Base-by-base conservation (phyloP, 2,113 vertebrate species). In the Syngnathoides biaculeatus region DNA sequence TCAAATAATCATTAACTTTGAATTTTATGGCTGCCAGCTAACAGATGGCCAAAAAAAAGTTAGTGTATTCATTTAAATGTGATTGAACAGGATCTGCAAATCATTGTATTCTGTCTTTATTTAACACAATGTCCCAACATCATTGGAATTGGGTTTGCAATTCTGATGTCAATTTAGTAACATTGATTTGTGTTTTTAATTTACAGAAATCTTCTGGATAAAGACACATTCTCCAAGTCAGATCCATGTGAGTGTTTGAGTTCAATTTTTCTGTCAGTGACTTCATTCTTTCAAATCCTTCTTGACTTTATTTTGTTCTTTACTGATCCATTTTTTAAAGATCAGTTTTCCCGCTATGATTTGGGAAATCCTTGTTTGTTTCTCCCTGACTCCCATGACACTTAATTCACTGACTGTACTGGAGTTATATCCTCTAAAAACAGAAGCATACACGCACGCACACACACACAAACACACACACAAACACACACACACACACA, bases 211-310 rank as follows among this genome's bases (percentile, higher is more conserved):
- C 94, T 98, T 66, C 85, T 98, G 92, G 95, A 98, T 84, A 96
- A 94, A 89, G 96, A 98, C 91, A 98, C 96, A 45, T 98, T 98
- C 88, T 98, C 96, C 86, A 98, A 98, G 83, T 98, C 96, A 0
- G 96, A 98, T 78, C 95, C 96, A 72, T 59, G 96, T 98, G 88
- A 95, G 96, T 98, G 4, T 15, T 1, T 40, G 3, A 55, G 10
- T 14, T 30, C 57, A 17, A 38, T n/a, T n/a, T n/a, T n/a, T n/a
- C 5, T 52, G 56, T 62, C 20, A 42, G 19, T 26, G 15, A 8
- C 20, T 61, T 11, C 2, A 55, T 5, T 26, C n/a, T 61, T 67
- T 53, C 1, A 38, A 40, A 7, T 43, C 17, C 10, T 64, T 26
- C 4, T 19, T 17, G n/a, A 42, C 45, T 26, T 42, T 67, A 1